phyloP scores from a whole-genome alignment of 2,888 invertebrate species.

The Scrobipalpa costella region DNA sequence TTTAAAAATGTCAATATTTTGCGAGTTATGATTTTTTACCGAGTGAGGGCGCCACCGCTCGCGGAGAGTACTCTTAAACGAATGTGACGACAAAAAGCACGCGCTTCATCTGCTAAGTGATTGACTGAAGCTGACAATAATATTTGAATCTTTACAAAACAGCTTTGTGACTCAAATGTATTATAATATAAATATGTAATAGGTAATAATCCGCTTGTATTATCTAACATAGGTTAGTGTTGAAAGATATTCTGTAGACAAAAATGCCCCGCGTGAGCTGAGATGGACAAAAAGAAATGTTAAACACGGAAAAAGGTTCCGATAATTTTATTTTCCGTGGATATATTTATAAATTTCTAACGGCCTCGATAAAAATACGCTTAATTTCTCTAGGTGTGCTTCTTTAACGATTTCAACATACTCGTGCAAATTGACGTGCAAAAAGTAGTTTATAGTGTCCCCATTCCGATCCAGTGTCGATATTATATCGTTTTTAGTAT shows the following conservation, averaged over 20 bases:
- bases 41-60: too few species aligned
- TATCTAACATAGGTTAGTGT: not conserved
- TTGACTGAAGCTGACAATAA: conserved; percentile 30
- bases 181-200: not conserved
- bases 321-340: too few species aligned
- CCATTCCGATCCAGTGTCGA: conserved; percentile 10
- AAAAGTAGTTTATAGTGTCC: not conserved
- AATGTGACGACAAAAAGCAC: too few species aligned
- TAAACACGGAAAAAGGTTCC: not conserved
- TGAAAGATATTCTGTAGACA: not conserved
- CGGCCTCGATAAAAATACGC: not conserved
- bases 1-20: too few species aligned
- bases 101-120: too few species aligned
- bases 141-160: conserved; percentile 27
- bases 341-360: not conserved
- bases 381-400: not conserved
- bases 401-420: not conserved
- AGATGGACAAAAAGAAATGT: not conserved
- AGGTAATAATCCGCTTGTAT: not conserved
- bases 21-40: too few species aligned
- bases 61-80: too few species aligned
- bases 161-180: conserved; percentile 6
- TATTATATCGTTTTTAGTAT: not conserved
- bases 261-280: not conserved
- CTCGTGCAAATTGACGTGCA: not conserved